Percentiles rank a stretch among this genome's conserved stretches.
Evolutionary conservation across 2,888 invertebrate genomes (phyloP).

Genomic region (Cheilosia scutellata): DNA sequence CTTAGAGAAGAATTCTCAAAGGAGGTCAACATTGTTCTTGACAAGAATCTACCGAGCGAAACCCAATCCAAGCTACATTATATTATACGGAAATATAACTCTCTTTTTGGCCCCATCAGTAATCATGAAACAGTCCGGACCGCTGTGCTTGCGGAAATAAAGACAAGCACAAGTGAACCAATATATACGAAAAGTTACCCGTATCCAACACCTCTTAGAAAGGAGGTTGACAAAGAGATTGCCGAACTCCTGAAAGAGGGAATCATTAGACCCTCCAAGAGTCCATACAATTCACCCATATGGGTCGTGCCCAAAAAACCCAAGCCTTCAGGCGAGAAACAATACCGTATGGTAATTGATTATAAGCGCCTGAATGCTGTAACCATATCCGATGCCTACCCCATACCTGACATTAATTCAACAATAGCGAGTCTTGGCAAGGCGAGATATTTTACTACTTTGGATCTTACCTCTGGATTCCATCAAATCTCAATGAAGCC

Average conservation of each 20-base stretch:
- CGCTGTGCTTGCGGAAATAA: conserved; percentile 54
- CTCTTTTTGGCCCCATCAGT: background rate
- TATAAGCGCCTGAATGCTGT: conserved; percentile 3
- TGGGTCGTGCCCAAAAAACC: conserved; percentile 24
- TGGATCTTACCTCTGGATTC: conserved; percentile 48
- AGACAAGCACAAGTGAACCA: conserved; percentile 52
- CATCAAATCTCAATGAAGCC: too few species aligned
- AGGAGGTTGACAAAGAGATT: conserved; percentile 35
- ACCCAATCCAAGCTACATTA: background rate
- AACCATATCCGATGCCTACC: conserved; percentile 16
- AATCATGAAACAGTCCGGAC: conserved; percentile 1
- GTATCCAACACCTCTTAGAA: conserved; percentile 44
- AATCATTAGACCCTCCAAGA: conserved; percentile 23
- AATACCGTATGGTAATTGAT: background rate
- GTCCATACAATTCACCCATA: conserved; percentile 39
- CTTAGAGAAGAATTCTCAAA: too few species aligned
- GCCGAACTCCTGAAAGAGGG: conserved; percentile 25
- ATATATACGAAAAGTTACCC: conserved; percentile 64
- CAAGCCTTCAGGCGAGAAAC: background rate
- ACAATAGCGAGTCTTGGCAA: conserved; percentile 43
- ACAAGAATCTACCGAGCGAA: background rate
- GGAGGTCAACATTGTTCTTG: background rate
- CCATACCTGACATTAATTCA: conserved; percentile 23
- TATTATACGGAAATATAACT: background rate
- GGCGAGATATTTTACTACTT: conserved; percentile 22